Percentiles rank a stretch among this genome's conserved stretches.
phyloP scores from a whole-genome alignment of 2,113 vertebrate species.

The Syngnathus scovelli region DNA sequence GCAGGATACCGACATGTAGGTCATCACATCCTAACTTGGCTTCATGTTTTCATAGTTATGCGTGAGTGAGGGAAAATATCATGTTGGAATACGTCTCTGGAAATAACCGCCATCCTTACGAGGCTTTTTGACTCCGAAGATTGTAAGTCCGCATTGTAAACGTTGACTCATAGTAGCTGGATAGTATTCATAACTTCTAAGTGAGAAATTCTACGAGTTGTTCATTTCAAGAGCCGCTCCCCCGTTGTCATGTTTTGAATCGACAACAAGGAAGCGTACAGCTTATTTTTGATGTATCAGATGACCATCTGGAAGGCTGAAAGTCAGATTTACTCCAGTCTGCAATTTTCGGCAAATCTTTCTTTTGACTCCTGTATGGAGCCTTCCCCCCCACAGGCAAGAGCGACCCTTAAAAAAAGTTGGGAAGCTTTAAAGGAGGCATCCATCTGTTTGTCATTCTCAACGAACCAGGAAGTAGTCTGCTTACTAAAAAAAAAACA shows the following conservation, averaged over 20 bases:
- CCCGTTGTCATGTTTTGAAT: background rate
- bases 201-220: conserved; percentile 31
- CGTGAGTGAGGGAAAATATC: background rate
- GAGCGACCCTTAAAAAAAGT: too few species aligned
- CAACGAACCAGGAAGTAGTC: too few species aligned
- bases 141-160: background rate
- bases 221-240: background rate
- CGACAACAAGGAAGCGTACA: background rate
- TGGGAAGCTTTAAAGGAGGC: too few species aligned
- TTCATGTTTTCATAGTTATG: conserved; percentile 2
- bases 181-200: background rate
- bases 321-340: background rate
- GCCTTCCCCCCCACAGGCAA: too few species aligned
- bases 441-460: too few species aligned
- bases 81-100: background rate
- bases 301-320: background rate
- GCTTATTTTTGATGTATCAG: background rate
- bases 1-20: conserved; percentile 15
- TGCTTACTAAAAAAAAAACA: too few species aligned
- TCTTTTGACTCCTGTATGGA: background rate
- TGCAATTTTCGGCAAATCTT: background rate
- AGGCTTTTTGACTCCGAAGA: background rate
- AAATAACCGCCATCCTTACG: background rate
- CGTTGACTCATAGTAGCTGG: background rate
- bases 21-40: conserved; percentile 31